Base-by-base conservation (phyloP, 37 sponge, comb jelly and placozoan genomes). In the Ianthella basta region DNA sequence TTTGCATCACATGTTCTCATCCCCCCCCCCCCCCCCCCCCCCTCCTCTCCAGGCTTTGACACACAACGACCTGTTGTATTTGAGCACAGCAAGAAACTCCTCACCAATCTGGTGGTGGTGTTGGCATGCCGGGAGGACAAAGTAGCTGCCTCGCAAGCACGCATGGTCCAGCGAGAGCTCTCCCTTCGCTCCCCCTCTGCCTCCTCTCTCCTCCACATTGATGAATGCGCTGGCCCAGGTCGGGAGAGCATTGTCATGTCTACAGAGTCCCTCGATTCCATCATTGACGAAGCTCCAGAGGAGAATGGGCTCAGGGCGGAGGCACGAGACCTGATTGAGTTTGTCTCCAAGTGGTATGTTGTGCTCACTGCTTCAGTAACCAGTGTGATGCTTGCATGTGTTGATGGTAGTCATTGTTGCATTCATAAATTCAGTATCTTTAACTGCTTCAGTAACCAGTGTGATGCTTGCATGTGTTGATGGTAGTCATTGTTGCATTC, bases 21-120 rank as follows among this genome's bases (percentile, higher is more conserved):
- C 20, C 53, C 55, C 3, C 53, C 66, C 32, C 66, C 4, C 27
- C 35, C 37, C 41, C 20, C 53, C 55, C 3, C 53, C 66, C 32
- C 66, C 4, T 3, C 64, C 33, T 16, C 50, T 41, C 0, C 38
- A 88, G 91, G 97, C 0, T 84, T 96, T n/a, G 97, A 96, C 70
- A 65, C 85, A n/a, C 82, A 79, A 33, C 81, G 91, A 30, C 92
- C 94, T 6, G 77, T 96, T 12, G 91, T 96, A 27, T 94, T 68
- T 78, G 94, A 96, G 54, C 97, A 96, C 82, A 90, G 94, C 69
- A 96, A 96, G 85, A 86, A 86, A 56, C 84, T 96, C 37, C 87
- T 96, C 56, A 84, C 85, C 41, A 91, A 87, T 60, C 91, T 96
- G 32, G 85, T 93, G 66, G 80, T 96, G 30, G 86, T 96, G 70